Evolutionary conservation across 2,888 invertebrate genomes (phyloP).

Genomic region (Villa cingulata): DNA sequence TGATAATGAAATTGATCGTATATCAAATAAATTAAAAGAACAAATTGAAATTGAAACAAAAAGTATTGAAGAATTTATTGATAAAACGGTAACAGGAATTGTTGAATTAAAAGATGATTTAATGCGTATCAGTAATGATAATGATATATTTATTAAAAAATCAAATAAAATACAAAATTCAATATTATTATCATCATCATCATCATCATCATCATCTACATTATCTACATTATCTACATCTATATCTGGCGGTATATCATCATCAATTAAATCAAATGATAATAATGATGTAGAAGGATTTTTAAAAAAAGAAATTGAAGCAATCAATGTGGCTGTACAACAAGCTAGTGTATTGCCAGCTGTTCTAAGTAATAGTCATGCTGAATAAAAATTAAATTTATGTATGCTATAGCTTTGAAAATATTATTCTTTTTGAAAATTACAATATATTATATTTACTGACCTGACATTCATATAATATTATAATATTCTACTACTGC

Average conservation of each 20-base stretch:
- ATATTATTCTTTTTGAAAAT: too few species aligned
- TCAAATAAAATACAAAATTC: constrained; percentile 10
- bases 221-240: constrained; percentile 13
- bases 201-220: constrained; percentile 12
- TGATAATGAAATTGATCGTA: constrained; percentile 35
- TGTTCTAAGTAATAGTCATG: constrained; percentile 36
- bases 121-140: constrained; percentile 28
- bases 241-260: constrained; percentile 20
- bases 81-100: constrained; percentile 37
- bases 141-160: constrained; percentile 8
- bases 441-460: too few species aligned
- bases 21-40: constrained; percentile 33
- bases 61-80: constrained; percentile 37
- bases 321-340: constrained; percentile 35
- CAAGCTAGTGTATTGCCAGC: constrained; percentile 35
- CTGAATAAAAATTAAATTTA: too few species aligned
- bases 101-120: constrained; percentile 36
- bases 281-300: constrained; percentile 22
- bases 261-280: constrained; percentile 3
- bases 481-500: too few species aligned
- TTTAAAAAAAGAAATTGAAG: constrained; percentile 35
- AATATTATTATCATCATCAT: constrained; percentile 13
- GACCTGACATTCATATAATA: too few species aligned
- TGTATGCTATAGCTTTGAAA: too few species aligned
- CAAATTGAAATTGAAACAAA: constrained; percentile 35